Base-by-base conservation (phyloP, 2,113 vertebrate genomes). In the Nyctibius bracteatus region DNA sequence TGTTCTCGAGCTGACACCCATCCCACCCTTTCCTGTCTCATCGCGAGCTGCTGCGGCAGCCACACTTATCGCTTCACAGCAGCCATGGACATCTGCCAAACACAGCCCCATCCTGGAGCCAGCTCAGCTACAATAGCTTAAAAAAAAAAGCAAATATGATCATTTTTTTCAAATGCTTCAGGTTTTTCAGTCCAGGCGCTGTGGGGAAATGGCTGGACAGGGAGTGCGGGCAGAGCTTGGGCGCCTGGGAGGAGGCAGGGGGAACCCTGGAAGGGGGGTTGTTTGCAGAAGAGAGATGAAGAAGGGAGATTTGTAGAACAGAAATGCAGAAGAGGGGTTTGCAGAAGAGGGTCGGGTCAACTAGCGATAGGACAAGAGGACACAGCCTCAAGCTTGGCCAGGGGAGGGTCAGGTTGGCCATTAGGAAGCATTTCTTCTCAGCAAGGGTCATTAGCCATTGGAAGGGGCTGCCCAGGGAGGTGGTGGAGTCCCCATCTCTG, bases 21-120 rank as follows among this genome's bases (percentile, higher is more conserved):
- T 81, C 90, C 86, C 93, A 86, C 95, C 94, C 92, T 93, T 97
- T 96, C 96, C 93, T 96, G 91, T 81, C 73, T 54, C 87, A 39
- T 81, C 80, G 66, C 46, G 44, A 62, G 28, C 62, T 28, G 61
- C 81, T 7, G 71, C 0, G 23, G 55, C 66, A 5, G 61, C 77
- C 13, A 0, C 62, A 1, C 78, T 88, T 95, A 86, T 55, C 63
- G 2, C 84, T 46, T 46, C 70, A 0, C 23, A 51, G 67, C 88
- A 90, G 88, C 84, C 20, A 0, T 23, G 82, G 86, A 22, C 19
- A 4, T 12, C 35, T 39, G 92, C 90, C 84, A 82, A 28, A 2
- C 0, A 6, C 67, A 59, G 81, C 71, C 72, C 57, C 51, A 5
- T 31, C 39, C 77, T 33, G 62, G 52, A 58, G 52, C 52, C 30